Evolutionary conservation across 2,113 vertebrate species (phyloP).

Genomic region (human (Homo sapiens)): DNA sequence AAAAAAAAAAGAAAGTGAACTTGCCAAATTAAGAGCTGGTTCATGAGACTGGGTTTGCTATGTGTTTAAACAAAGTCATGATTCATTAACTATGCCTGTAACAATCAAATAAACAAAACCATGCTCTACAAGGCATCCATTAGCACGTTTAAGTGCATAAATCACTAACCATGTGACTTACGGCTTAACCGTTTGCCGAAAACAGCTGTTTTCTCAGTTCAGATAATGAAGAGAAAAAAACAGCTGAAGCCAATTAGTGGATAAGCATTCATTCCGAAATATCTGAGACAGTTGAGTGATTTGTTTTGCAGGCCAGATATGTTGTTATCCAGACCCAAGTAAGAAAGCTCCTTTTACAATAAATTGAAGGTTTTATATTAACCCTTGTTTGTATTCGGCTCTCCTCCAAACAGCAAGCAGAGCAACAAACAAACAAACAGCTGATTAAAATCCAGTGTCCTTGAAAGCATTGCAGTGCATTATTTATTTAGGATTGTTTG

Average conservation of each 20-base stretch:
- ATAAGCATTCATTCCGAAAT: slow-evolving; percentile 72
- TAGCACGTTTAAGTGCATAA: slow-evolving; percentile 65
- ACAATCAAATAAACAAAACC: slow-evolving; percentile 73
- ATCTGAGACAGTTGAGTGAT: slow-evolving; percentile 66
- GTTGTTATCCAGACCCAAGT: slow-evolving; percentile 58
- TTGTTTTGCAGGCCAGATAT: slow-evolving; percentile 73
- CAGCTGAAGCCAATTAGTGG: slow-evolving; percentile 80
- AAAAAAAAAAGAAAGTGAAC: background rate
- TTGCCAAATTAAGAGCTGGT: slow-evolving; percentile 28
- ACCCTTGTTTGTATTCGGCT: slow-evolving; percentile 63
- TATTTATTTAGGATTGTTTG: slow-evolving; percentile 53
- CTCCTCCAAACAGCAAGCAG: slow-evolving; percentile 54
- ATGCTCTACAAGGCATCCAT: slow-evolving; percentile 57
- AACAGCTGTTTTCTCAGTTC: slow-evolving; percentile 77
- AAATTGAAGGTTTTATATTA: slow-evolving; percentile 65
- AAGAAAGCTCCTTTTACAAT: slow-evolving; percentile 59
- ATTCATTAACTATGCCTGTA: slow-evolving; percentile 69
- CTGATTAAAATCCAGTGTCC: slow-evolving; percentile 63
- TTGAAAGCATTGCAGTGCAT: slow-evolving; percentile 25
- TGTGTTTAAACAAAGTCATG: slow-evolving; percentile 59
- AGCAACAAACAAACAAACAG: slow-evolving; percentile 61
- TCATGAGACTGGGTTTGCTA: background rate
- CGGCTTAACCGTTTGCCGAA: slow-evolving; percentile 73
- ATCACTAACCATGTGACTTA: slow-evolving; percentile 74
- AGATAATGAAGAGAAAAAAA: slow-evolving; percentile 72